Conservation (phyloP, 2,797 vertebrate genomes). For the Sebastes oblongus region DNA sequence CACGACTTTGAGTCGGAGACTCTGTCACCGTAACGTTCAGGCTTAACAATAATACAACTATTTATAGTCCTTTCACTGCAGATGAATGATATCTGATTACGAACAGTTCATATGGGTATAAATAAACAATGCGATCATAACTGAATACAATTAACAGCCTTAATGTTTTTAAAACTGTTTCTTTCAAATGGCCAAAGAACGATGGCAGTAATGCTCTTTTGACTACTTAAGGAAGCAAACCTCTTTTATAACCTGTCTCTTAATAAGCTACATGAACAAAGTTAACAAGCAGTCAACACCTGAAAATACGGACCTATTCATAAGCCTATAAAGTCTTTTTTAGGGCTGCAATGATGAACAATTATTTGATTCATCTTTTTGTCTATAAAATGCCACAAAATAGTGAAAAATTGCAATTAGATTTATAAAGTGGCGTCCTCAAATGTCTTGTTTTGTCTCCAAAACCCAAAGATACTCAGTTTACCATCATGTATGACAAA, state of each 20-base stretch:
- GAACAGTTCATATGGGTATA: background rate
- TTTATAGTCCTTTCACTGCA: background rate
- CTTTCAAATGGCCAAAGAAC: background rate
- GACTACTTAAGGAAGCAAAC: background rate
- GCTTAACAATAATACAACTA: background rate
- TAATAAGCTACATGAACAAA: background rate
- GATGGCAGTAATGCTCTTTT: background rate
- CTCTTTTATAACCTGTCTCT: background rate
- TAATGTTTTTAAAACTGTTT: background rate
- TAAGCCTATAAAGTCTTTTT: too few relatives aligned
- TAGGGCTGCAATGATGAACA: too few relatives aligned
- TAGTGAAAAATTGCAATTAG: too few relatives aligned
- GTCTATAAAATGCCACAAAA: background rate
- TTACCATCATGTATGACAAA: background rate
- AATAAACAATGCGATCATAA: background rate
- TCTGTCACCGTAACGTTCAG: background rate
- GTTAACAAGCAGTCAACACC: background rate
- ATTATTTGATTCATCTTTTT: background rate
- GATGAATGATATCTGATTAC: background rate
- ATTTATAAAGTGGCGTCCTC: too few relatives aligned
- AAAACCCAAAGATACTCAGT: too few relatives aligned
- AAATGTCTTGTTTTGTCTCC: too few relatives aligned
- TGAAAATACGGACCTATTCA: background rate
- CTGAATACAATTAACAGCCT: background rate
- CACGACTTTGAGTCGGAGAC: background rate